Evolutionary conservation across 2,797 vertebrate species (phyloP), one percentile per base, ranked within the genome.

Genomic region (Lacerta bilineata): DNA sequence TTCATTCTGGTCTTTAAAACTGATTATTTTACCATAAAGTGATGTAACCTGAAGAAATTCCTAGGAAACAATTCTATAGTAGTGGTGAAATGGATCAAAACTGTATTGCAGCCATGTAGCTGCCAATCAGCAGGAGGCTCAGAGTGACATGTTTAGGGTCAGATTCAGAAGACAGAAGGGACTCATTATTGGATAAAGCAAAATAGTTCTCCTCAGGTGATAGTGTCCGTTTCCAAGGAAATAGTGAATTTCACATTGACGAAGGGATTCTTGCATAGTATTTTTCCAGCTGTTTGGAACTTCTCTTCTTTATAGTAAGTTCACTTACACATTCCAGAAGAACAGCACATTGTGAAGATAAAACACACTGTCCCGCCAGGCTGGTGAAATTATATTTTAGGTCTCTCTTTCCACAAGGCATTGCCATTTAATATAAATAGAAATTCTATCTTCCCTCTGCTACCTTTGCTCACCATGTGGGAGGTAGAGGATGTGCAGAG

Each of bases 51-150:
- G 55, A 88, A 89, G 80, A 50, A 15, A 13, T 74, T 46, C 87
- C 69, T 64, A 8, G 68, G 72, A 59, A 89, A 88, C 88, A 92
- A 91, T 93, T 94, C 91, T 93, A 90, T 90, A 93, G 93, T 87
- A 94, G 1, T 55, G 76, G 86, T 85, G 64, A 87, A 79, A 91
- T 84, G 76, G 87, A 90, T 90, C 87, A 93, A 87, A 94, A 93
- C 87, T 55, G 66, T 36, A 29, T 29, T 69, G 15, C 23, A 86
- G 33, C 46, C 69, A 36, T 80, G 27, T 39, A 20, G 71, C n/a
- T 80, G 66, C 43, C 33, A 80, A 5, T 8, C 15, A 20, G 23
- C 41, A 78, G 46, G n/a, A 46, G 61, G 29, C 39, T 61, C 10
- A 25, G 4, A 36, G 55, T 82, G 33, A 29, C 41, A 77, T 18